Base-by-base conservation (phyloP, 2,888 invertebrate genomes). In the Spilarctia lutea region DNA sequence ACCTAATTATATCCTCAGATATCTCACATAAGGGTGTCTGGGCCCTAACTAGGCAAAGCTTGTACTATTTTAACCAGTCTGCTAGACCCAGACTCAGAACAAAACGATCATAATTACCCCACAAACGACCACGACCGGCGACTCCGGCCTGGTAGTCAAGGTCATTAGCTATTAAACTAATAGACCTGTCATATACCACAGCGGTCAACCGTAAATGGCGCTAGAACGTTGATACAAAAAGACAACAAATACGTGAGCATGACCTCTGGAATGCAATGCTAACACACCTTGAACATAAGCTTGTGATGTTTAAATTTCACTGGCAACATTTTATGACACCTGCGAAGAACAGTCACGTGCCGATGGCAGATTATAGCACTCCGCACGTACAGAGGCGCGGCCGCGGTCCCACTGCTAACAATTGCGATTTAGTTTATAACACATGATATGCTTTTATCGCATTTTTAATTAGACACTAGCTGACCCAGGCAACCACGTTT, bases 271-370 rank as follows among this genome's bases (percentile, higher is more conserved):
- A 68, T 68, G 39, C 68, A 56, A 8, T 11, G 39, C 11, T 68
- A 24, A 63, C 71, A n/a, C 42, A 48, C 71, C 65, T 71, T n/a
- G 10, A 11, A 65, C 20, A 45, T 70, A 71, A 71, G 42, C 30
- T n/a, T 52, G 33, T 63, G 42, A 63, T 71, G 42, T 75, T 85
- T 85, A 83, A 85, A 88, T 88, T 87, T 79, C 63, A 74, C 76
- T 80, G 75, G 76, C 71, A 77, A 74, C 67, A 71, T 79, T 82
- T 81, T 76, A 79, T 69, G 75, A 77, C 85, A 72, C 18, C 70
- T 80, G 71, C 67, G 69, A 68, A 48, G 68, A 72, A 30, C 79
- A 70, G 66, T 75, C 83, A 76, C 83, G 83, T 83, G 83, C 76
- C 71, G 83, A 84, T 83, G 67, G 75, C 42, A 75, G 85, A 85